Base-by-base conservation (phyloP, 1,140 invertebrate genomes). In the Armadillidium nasatum region DNA sequence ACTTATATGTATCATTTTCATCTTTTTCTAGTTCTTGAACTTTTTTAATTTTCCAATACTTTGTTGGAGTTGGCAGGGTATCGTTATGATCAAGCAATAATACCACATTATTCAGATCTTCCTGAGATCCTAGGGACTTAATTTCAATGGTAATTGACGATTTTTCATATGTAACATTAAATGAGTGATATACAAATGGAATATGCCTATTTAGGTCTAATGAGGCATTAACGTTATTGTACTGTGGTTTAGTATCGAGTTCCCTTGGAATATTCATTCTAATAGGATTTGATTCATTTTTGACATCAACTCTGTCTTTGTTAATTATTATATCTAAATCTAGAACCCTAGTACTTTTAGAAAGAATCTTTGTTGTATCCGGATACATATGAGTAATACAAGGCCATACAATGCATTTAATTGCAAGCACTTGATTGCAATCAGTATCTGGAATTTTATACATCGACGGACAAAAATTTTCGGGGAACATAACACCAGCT, bases 361-460 rank as follows among this genome's bases (percentile, higher is more conserved):
- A 45, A 7, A 76, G 33, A 45, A 71, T 9, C 19, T 45, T 44
- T 10, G 23, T 45, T 9, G 74, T 50, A n/a, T 68, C 66, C 33
- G 67, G 69, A 23, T 76, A 76, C 44, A 54, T 66, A 71, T 76
- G 68, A 22, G 74, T 76, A 33, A 76, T 70, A 33, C 69, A 71
- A 0, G 74, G 74, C 74, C 74, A 76, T 15, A 71, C 19, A 13
- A 76, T 21, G 2, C 69, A 23, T 50, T 66, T 76, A 21, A 76
- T 71, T 15, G 66, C 69, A 21, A 76, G 54, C 44, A 46, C 74
- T 71, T 68, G 45, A 19, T 71, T 44, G 50, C 74, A 76, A 44
- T 71, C 71, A 45, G 74, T 71, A 15, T 71, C 69, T 6, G 67
- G 33, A 44, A 70, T 44, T n/a, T 71, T 43, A 19, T 76, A 71